phyloP scores from a whole-genome alignment of 1,140 invertebrate genomes.

The Vanessa tameamea region DNA sequence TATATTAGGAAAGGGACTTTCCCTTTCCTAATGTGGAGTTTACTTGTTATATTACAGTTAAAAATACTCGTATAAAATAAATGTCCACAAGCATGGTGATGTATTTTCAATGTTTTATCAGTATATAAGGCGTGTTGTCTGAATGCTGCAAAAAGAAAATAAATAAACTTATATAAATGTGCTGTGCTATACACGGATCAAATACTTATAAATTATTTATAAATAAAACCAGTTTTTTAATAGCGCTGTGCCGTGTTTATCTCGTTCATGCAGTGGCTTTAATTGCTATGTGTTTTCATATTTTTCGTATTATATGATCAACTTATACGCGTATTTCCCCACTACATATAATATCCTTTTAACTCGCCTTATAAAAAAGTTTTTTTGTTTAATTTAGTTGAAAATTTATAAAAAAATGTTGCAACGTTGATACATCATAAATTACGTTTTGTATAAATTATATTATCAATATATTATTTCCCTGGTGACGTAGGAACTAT shows the following conservation, averaged over 20 bases:
- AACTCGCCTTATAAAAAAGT: not conserved
- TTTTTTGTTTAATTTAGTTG: not conserved
- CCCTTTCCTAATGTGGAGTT: too few relatives aligned
- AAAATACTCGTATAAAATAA: not conserved
- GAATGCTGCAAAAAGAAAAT: conserved; percentile 29
- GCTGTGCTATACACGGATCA: conserved; percentile 37
- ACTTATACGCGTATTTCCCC: conserved; percentile 2
- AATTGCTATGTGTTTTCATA: conserved; percentile 36
- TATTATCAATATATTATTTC: conserved; percentile 6
- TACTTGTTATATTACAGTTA: too few relatives aligned
- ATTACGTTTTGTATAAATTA: conserved; percentile 4
- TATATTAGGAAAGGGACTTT: too few relatives aligned
- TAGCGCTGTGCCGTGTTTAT: conserved; percentile 33
- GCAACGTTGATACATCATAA: not conserved
- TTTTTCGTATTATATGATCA: conserved; percentile 28
- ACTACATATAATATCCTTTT: not conserved
- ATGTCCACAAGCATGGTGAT: not conserved
- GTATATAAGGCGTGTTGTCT: not conserved
- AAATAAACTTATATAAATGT: conserved; percentile 29
- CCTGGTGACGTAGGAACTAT: conserved; percentile 15
- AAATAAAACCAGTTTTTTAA: conserved; percentile 36
- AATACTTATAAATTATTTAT: conserved; percentile 39
- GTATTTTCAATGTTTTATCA: conserved; percentile 8
- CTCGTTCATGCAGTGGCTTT: conserved; percentile 35
- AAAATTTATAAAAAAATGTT: not conserved